Evolutionary conservation across 2,113 vertebrate species (phyloP).

Genomic region (Bufo gargarizans): DNA sequence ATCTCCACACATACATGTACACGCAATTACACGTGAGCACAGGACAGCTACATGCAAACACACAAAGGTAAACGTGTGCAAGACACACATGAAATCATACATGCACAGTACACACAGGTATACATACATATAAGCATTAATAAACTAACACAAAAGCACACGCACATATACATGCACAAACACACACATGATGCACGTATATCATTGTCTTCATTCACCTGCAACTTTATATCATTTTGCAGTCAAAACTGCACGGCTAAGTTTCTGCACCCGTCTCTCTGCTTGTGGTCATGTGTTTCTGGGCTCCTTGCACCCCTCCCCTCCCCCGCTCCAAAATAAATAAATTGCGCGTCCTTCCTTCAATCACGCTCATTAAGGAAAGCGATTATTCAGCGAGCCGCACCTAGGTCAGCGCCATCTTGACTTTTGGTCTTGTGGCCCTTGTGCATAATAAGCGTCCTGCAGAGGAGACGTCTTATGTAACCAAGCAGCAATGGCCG

Average conservation of each 20-base stretch:
- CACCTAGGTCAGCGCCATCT: conserved; percentile 7
- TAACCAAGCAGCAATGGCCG: not conserved
- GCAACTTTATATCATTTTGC: not conserved
- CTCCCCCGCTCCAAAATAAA: not conserved
- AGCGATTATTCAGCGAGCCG: not conserved
- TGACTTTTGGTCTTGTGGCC: not conserved
- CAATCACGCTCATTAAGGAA: not conserved
- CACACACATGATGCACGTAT: too few species aligned
- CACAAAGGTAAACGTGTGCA: too few species aligned
- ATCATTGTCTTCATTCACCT: not conserved
- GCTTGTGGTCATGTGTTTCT: not conserved
- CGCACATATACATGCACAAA: not conserved
- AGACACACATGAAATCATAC: too few species aligned
- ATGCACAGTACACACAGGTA: too few species aligned
- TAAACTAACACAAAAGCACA: not conserved
- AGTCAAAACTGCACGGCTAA: not conserved
- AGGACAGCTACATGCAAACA: too few species aligned
- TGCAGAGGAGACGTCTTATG: not conserved
- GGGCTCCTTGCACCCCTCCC: not conserved
- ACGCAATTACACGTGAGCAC: too few species aligned
- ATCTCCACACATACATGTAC: too few species aligned
- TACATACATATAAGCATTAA: not conserved
- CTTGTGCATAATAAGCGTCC: not conserved
- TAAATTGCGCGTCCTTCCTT: not conserved
- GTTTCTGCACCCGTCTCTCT: not conserved